Evolutionary conservation across 2,888 invertebrate genomes (phyloP).

Genomic region (Diarsia rubi): DNA sequence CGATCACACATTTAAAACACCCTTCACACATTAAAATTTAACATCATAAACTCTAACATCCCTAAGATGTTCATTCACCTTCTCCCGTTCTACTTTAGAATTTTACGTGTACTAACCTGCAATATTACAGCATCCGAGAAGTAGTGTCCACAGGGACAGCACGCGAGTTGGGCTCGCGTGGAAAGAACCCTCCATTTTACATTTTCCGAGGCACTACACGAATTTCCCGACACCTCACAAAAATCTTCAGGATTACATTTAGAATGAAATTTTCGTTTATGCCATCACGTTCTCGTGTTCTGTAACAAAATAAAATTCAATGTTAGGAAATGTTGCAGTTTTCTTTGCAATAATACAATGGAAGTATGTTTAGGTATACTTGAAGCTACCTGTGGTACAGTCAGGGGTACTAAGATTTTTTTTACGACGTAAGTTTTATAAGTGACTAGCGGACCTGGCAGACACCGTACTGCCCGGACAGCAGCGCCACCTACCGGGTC

Average conservation of each 20-base stretch:
- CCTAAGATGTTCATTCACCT: too few relatives aligned
- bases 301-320: constrained; percentile 62
- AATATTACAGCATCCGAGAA: constrained; percentile 84
- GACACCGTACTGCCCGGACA: too few relatives aligned
- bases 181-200: constrained; percentile 82
- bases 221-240: constrained; percentile 69
- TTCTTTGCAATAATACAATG: background rate
- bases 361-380: background rate
- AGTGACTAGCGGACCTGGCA: too few relatives aligned
- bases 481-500: too few relatives aligned
- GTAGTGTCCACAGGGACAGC: constrained; percentile 82
- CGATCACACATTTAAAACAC: background rate
- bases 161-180: constrained; percentile 77
- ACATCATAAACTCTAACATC: background rate
- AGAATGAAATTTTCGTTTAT: constrained; percentile 64
- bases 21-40: background rate
- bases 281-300: constrained; percentile 61
- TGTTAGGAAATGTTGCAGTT: constrained; percentile 24
- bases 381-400: background rate
- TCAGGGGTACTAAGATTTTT: too few relatives aligned
- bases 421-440: too few relatives aligned
- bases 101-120: constrained; percentile 76
- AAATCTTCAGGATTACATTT: constrained; percentile 74
- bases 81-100: constrained; percentile 12
- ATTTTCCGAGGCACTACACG: constrained; percentile 66